Evolutionary conservation across 2,888 invertebrate species (phyloP), one percentile per base, ranked within the genome.

Genomic region (Neelides folsomi): DNA sequence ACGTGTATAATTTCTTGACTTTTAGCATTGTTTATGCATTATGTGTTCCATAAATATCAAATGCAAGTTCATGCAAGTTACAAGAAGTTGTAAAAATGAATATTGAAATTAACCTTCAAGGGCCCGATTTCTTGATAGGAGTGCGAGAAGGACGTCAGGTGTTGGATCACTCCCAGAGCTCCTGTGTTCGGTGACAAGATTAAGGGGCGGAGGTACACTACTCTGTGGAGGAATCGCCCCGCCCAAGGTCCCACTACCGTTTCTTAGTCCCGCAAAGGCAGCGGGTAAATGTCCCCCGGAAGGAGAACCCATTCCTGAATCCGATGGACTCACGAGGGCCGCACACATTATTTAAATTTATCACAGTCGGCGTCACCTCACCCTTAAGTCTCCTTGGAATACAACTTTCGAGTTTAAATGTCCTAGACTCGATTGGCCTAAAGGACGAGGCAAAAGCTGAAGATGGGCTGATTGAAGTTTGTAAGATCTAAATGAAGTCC

Each of bases 121-220:
- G 55, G 84, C 82, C 72, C 88, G 87, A 72, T 89, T 89, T 69
- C 87, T 79, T 38, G 87, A 84, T 56, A 89, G 76, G 52, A 89
- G 75, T 10, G 88, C 87, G 45, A 88, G 75, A 50, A 89, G 76
- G 62, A 89, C 84, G 68, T 89, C 88, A 18, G 87, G 85, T 69
- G 66, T 80, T 74, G 64, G 77, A 73, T 64, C 62, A 35, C 50
- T 57, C 55, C 57, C 45, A 38, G 49, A 55, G 48, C 27, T 27
- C 27, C 27, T 27, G 7, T 27, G 27, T 27, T n/a, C 47, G 36
- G 13, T 12, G 37, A 12, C 42, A 27, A 40, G 44, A 13, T 39
- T 41, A 20, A 42, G 40, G 18, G 19, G 51, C n/a, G 13, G n/a
- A 20, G 38, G 44, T 27, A 27, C 27, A 7, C 27, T 27, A 7